Evolutionary conservation across 2,113 vertebrate genomes (phyloP), one percentile per base, ranked within the genome.

Genomic region (Maccullochella peelii): DNA sequence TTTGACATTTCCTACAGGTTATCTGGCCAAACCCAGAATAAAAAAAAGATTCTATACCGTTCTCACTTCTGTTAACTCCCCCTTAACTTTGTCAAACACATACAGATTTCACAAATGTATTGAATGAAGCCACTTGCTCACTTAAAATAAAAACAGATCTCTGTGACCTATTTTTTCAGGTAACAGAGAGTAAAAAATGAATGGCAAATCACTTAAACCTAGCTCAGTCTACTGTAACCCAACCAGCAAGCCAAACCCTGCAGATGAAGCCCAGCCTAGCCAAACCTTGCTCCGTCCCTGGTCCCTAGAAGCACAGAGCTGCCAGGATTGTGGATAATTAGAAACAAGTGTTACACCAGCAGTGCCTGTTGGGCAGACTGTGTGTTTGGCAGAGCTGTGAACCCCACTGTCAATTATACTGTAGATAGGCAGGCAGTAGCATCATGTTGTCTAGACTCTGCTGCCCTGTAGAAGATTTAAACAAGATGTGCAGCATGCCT

Each of bases 321-420:
- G 65, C 77, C 78, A 86, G 58, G 54, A 74, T 38, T 73, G 52
- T 57, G 75, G 59, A 75, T 90, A 87, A 94, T 91, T 90, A 84
- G 73, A 91, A 91, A 73, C 83, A 88, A 90, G 90, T 84, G 84
- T 58, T 84, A 23, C 74, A 55, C 33, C 65, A 83, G 84, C 16
- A 44, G 70, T 9, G 78, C 47, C 58, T 58, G 72, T 47, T 44
- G 59, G 54, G 20, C 73, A 83, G 86, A 80, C 66, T 7, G 77
- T 57, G 73, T 75, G 70, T 85, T 80, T 82, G 75, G 74, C 83
- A 84, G 47, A 33, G 52, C 40, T 47, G 58, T 6, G 18, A 68
- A 77, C 50, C 77, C 18, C 71, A 70, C 72, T 57, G 73, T 72
- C 85, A 73, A 69, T 88, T 86, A 86, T 21, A 33, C 33, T 33